phyloP scores from a whole-genome alignment of 1,140 invertebrate genomes.

The Diploscapter pachys region DNA sequence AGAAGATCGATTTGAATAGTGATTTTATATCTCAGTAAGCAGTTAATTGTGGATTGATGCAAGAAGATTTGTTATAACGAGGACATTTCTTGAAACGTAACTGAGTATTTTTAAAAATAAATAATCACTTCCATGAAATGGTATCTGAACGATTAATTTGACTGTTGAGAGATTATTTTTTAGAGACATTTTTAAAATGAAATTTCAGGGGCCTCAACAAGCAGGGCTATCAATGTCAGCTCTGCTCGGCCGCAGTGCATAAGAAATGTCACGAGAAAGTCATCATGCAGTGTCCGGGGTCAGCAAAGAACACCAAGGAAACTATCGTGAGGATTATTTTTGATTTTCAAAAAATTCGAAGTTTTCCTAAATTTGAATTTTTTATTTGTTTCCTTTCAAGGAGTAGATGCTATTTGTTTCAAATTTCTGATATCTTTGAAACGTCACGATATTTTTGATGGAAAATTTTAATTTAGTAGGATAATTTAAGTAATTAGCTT shows the following conservation, averaged over 20 bases:
- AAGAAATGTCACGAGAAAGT: slow-evolving; percentile 64
- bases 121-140: too few species aligned
- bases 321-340: slow-evolving; percentile 60
- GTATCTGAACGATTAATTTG: too few species aligned
- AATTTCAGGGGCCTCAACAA: slow-evolving; percentile 64
- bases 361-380: background rate
- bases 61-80: too few species aligned
- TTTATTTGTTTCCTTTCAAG: slow-evolving; percentile 24
- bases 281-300: slow-evolving; percentile 62
- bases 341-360: background rate
- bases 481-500: slow-evolving; percentile 79
- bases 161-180: too few species aligned
- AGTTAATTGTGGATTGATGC: too few species aligned
- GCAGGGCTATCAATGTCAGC: slow-evolving; percentile 64
- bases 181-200: slow-evolving; percentile 15
- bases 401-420: too few species aligned
- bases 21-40: too few species aligned
- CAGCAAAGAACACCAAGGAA: slow-evolving; percentile 63
- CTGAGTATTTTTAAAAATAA: too few species aligned
- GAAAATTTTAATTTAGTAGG: slow-evolving; percentile 12
- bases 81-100: too few species aligned
- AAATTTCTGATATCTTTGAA: too few species aligned
- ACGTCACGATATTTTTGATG: too few species aligned
- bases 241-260: slow-evolving; percentile 63
- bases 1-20: too few species aligned